Base-by-base conservation (phyloP, 2,797 vertebrate species). In the Denticeps clupeoides region DNA sequence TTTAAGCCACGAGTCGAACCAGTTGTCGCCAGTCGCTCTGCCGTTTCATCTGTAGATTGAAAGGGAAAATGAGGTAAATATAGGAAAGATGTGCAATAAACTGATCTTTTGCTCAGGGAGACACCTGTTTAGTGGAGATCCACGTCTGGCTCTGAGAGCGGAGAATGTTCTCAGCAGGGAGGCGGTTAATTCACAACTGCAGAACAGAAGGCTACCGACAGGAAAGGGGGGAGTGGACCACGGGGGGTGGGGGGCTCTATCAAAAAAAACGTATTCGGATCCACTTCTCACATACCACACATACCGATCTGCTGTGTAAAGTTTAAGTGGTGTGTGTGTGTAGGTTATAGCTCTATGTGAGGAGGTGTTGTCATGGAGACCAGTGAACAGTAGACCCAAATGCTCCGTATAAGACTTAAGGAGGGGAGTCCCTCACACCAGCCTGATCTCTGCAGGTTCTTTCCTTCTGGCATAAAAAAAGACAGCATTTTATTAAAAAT, bases 221-320 rank as follows among this genome's bases (percentile, higher is more conserved):
- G 71, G 75, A 63, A 69, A 69, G 67, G 63, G 38, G 35, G 38
- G 16, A 16, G 35, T n/a, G n/a, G n/a, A n/a, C n/a, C n/a, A n/a
- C n/a, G n/a, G 7, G 32, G 21, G 33, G 21, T 79, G 69, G 76
- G 58, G 49, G 65, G 72, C 71, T 59, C 79, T 83, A 85, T 69
- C 83, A 75, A 86, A 79, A 74, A 59, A 70, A 70, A 73, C 53
- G 65, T n/a, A n/a, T n/a, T 64, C 55, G 67, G 75, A 75, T 60
- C 53, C 64, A 65, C 71, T 70, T 68, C 67, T 5, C 24, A 64
- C 82, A 82, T 94, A 77, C 86, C 80, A 72, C 66, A 68, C 84
- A 89, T 94, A 91, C 89, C 81, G 80, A 72, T 78, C 77, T 64
- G 71, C 77, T 84, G 79, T 86, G 82, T 77, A 85, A 84, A 87